Conservation (phyloP, 2,113 vertebrate genomes). For the Phasianus colchicus region DNA sequence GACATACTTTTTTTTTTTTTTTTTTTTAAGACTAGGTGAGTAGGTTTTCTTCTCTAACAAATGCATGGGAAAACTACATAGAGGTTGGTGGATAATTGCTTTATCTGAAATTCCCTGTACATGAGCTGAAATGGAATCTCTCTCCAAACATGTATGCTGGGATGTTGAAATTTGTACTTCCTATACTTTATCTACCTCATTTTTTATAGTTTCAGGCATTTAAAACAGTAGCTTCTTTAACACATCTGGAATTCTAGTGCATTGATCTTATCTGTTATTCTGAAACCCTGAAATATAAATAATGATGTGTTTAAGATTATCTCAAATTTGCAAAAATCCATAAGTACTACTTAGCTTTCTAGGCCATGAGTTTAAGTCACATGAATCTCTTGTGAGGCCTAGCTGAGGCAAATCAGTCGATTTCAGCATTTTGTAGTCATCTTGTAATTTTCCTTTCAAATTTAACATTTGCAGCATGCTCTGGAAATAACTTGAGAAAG, state of each 20-base stretch:
- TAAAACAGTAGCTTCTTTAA: background rate
- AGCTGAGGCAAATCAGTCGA: background rate
- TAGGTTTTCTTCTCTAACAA: accelerated
- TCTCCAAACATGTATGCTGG: background rate
- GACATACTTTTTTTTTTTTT: too few relatives aligned
- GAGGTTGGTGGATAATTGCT: accelerated
- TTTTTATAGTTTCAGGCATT: background rate
- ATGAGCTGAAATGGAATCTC: background rate
- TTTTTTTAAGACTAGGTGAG: background rate
- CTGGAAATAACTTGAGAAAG: background rate
- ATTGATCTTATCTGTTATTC: background rate
- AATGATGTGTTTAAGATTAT: background rate
- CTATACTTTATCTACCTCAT: accelerated
- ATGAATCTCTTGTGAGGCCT: background rate
- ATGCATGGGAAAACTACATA: background rate
- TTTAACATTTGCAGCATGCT: background rate
- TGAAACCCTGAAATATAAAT: background rate
- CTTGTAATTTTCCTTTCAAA: background rate
- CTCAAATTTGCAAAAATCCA: background rate
- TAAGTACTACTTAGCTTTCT: background rate
- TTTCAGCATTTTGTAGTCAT: background rate
- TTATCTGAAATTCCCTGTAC: background rate
- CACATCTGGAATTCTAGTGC: background rate
- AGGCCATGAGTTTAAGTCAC: background rate
- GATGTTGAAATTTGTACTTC: background rate